Percentiles rank a stretch among this genome's conserved stretches.
phyloP scores from a whole-genome alignment of 2,888 invertebrate genomes.

The Andrena chrysosceles region DNA sequence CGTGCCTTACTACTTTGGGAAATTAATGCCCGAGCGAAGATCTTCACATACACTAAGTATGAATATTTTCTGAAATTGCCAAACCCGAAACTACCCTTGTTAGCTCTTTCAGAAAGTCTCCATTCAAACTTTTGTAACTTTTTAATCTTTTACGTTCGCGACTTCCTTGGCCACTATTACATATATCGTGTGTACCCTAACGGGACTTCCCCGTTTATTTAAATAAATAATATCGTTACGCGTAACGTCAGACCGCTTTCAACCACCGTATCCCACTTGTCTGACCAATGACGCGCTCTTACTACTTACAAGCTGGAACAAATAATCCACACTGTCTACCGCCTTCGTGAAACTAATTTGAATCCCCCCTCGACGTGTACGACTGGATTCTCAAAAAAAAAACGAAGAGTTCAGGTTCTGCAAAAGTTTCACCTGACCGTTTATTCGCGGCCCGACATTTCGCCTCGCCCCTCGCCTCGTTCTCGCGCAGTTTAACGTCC shows the following conservation, averaged over 20 bases:
- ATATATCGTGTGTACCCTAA: no score
- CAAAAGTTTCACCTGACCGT: conserved; percentile 49
- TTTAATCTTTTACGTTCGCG: no score
- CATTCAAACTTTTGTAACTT: no score
- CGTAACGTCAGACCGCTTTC: neutral
- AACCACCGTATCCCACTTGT: neutral
- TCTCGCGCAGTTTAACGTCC: conserved; percentile 11
- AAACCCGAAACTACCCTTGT: no score
- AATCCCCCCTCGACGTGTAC: conserved; percentile 10
- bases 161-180: no score
- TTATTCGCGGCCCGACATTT: conserved; percentile 40
- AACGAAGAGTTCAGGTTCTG: conserved; percentile 24
- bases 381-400: conserved; percentile 24
- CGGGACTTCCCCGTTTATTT: no score
- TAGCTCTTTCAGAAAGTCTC: no score
- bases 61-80: no score
- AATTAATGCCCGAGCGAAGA: no score
- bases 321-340: neutral
- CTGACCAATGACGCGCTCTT: neutral
- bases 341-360: conserved; percentile 39
- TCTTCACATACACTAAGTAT: no score
- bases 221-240: no score
- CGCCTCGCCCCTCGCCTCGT: neutral
- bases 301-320: neutral
- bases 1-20: no score